phyloP scores from a whole-genome alignment of 1,140 invertebrate species.

The Asobara japonica region DNA sequence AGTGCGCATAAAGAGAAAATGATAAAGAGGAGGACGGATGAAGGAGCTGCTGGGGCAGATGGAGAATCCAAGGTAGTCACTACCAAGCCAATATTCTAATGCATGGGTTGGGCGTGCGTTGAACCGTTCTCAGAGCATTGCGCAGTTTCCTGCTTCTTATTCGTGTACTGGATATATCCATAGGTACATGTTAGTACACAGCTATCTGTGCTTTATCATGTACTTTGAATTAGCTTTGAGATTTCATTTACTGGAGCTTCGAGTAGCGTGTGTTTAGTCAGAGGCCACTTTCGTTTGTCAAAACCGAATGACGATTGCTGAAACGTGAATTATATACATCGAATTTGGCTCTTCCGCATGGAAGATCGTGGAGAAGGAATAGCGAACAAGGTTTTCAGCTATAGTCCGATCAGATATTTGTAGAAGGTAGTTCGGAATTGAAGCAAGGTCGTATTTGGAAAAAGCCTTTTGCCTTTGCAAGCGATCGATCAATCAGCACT shows the following conservation, averaged over 20 bases:
- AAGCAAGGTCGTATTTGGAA: no score
- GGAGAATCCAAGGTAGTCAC: background rate
- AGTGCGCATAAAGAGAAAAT: background rate
- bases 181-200: background rate
- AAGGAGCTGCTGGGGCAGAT: conserved; percentile 7
- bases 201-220: background rate
- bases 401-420: no score
- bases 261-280: background rate
- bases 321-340: background rate
- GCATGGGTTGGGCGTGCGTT: conserved; percentile 14
- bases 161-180: conserved; percentile 13
- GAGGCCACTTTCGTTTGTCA: background rate
- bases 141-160: conserved; percentile 16
- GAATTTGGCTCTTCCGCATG: no score
- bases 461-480: no score
- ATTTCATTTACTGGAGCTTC: conserved; percentile 6
- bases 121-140: conserved; percentile 3
- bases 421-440: no score
- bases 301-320: background rate
- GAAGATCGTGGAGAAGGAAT: no score
- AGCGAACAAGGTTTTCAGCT: background rate
- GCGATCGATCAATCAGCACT: no score
- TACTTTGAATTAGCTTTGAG: background rate
- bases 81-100: conserved; percentile 8
- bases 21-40: conserved; percentile 1